A percentile compares a stretch with the other conserved stretches of the same genome.
Conservation (phyloP, 2,113 vertebrate species). For the Triplophysa dalaica region DNA sequence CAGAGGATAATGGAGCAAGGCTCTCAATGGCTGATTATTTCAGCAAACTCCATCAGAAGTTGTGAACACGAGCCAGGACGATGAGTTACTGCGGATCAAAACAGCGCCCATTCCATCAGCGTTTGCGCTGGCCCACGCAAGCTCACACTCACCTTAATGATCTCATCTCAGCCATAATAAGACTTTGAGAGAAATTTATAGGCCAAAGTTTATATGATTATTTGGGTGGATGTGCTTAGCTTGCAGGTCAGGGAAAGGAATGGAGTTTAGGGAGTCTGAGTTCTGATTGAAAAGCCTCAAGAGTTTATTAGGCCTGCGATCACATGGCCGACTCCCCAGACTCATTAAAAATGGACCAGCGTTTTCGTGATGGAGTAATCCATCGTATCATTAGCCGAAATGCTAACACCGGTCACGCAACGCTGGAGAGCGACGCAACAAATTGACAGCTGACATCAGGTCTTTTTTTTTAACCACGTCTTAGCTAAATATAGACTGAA, state of each 20-base stretch:
- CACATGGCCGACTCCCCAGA: conserved; percentile 16
- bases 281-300: conserved; percentile 34
- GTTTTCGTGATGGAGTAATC: conserved; percentile 33
- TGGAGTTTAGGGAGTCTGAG: conserved; percentile 30
- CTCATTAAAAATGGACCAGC: conserved; percentile 45
- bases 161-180: conserved; percentile 64
- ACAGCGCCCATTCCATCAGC: conserved; percentile 73
- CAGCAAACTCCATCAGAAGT: conserved; percentile 64
- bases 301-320: conserved; percentile 33
- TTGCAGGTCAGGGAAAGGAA: conserved; percentile 60
- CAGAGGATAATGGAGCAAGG: conserved; percentile 41
- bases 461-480: background rate
- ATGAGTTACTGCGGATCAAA: conserved; percentile 74
- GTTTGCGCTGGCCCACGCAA: conserved; percentile 65
- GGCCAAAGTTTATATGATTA: conserved; percentile 64
- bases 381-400: conserved; percentile 28
- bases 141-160: conserved; percentile 68
- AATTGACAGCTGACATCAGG: conserved; percentile 29
- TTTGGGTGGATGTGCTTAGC: conserved; percentile 70
- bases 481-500: background rate
- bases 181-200: conserved; percentile 67
- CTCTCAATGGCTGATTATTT: conserved; percentile 71
- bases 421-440: conserved; percentile 18
- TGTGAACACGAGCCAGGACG: conserved; percentile 56
- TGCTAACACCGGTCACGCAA: conserved; percentile 36